Percentiles rank a stretch among this genome's conserved stretches.
Conservation (phyloP, 2,797 vertebrate species). For the Pangasius mekongensis region DNA sequence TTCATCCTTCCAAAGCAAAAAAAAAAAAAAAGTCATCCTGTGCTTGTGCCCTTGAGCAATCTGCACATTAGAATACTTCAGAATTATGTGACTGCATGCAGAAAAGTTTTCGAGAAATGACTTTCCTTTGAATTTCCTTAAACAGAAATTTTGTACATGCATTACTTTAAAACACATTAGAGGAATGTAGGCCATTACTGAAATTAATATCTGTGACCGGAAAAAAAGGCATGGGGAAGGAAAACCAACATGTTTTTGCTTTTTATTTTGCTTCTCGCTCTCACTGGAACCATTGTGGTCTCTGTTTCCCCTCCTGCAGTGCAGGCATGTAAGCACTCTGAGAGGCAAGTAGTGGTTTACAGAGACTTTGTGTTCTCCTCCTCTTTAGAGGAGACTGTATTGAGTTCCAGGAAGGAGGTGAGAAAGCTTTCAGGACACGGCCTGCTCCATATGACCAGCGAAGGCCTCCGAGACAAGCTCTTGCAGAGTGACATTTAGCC, state of each 20-base stretch:
- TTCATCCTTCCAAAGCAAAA: not conserved
- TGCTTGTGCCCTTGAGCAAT: not conserved
- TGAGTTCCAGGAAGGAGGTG: conserved; percentile 55
- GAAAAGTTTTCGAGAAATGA: not conserved
- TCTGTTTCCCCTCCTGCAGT: conserved; percentile 40
- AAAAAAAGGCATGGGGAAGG: not conserved
- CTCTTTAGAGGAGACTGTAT: conserved; percentile 50
- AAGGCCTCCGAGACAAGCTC: conserved; percentile 55
- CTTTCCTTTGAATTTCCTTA: not conserved
- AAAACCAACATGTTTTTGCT: conserved; percentile 13
- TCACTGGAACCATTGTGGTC: conserved; percentile 37
- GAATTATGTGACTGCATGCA: not conserved
- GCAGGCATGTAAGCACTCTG: conserved; percentile 39
- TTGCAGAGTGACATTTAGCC: conserved; percentile 61
- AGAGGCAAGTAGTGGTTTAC: conserved; percentile 33
- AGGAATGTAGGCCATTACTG: not conserved
- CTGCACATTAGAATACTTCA: not conserved
- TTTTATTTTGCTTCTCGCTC: conserved; percentile 22
- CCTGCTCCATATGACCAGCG: conserved; percentile 56
- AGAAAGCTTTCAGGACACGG: conserved; percentile 57
- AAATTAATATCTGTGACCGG: conserved; percentile 12
- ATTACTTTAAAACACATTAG: not conserved
- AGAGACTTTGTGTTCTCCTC: conserved; percentile 52
- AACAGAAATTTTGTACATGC: not conserved
- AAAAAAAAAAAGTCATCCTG: not conserved